Evolutionary conservation across 2,888 invertebrate species (phyloP), one percentile per base, ranked within the genome.

Genomic region (Caradrina kadenii): DNA sequence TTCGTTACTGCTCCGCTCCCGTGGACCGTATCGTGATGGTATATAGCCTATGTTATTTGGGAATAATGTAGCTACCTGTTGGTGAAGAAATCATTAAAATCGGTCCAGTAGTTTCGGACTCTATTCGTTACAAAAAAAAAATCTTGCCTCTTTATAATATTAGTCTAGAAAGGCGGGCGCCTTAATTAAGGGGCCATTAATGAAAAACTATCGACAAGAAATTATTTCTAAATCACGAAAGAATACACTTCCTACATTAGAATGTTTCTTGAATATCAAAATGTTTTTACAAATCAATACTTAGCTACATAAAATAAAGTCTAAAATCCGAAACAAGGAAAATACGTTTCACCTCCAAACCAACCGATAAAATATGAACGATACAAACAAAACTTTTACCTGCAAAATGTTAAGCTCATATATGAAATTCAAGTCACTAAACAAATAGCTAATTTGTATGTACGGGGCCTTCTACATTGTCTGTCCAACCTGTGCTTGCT

Each of bases 381-480:
- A 8, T 45, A 53, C 60, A 62, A 76, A 65, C 80, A 76, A 63
- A 71, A 80, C 64, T 76, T 63, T 39, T 45, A 17, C 60, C 49
- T 42, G 45, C 65, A 76, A 76, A 76, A 80, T 50, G 52, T 73
- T 72, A 63, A 59, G 52, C 64, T 56, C 26, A 39, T 49, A 45
- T 58, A 61, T 65, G 62, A 67, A 77, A 60, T 81, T 68, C 53
- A 59, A 54, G 67, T 62, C 52, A 73, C 73, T 64, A 62, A 80
- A 58, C 78, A 80, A 80, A 78, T 72, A 67, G 15, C 72, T 71
- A 80, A 78, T 78, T 80, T 80, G 66, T 78, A 80, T 66, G 77
- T 71, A 69, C 59, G 58, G 56, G n/a, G 63, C 77, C 77, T 54
- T 76, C 76, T 71, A 61, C 63, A 71, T 80, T 76, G 77, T 80